These are phyloP conservation scores for Nycticryphes semicollaris DNA, from an alignment of 2,113 vertebrate genomes.

Conservation along the genomic window DNA sequence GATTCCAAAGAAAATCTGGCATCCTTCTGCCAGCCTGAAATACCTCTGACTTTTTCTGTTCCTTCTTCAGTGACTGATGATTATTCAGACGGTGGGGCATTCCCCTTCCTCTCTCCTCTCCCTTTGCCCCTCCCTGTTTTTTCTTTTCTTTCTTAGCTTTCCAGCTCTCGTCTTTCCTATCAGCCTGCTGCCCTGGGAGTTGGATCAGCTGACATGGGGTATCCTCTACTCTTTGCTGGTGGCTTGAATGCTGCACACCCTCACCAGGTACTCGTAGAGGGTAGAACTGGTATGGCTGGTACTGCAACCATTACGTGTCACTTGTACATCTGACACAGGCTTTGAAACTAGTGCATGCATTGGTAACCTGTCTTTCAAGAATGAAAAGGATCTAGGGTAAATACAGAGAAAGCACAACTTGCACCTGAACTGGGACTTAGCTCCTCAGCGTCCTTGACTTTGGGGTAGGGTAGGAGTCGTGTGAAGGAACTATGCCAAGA, in stretches of 20 bases:
- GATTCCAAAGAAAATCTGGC: not conserved
- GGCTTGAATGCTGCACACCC: constrained; percentile 81
- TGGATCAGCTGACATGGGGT: constrained; percentile 87
- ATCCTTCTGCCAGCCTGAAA: not conserved
- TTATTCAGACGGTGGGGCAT: constrained; percentile 23
- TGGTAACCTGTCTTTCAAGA: not conserved
- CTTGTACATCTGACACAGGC: not conserved
- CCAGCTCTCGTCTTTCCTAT: constrained; percentile 91
- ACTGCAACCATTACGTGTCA: not conserved
- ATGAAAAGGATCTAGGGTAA: not conserved
- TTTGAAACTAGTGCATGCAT: not conserved
- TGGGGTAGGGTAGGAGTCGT: not conserved
- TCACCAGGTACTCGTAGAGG: constrained; percentile 85
- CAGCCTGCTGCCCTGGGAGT: constrained; percentile 83
- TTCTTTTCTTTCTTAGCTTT: constrained; percentile 84
- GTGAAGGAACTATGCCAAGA: not conserved
- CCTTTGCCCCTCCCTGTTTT: constrained; percentile 68
- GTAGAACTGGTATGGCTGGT: not conserved
- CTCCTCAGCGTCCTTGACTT: not conserved
- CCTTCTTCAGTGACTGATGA: not conserved
- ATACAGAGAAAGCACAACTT: not conserved
- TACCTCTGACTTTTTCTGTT: not conserved
- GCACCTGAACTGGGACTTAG: not conserved
- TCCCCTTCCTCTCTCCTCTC: constrained; percentile 36
- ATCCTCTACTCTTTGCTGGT: constrained; percentile 82